These are phyloP conservation scores for Bombus terrestris DNA, from an alignment of 1,140 invertebrate species.

Conservation along the genomic window DNA sequence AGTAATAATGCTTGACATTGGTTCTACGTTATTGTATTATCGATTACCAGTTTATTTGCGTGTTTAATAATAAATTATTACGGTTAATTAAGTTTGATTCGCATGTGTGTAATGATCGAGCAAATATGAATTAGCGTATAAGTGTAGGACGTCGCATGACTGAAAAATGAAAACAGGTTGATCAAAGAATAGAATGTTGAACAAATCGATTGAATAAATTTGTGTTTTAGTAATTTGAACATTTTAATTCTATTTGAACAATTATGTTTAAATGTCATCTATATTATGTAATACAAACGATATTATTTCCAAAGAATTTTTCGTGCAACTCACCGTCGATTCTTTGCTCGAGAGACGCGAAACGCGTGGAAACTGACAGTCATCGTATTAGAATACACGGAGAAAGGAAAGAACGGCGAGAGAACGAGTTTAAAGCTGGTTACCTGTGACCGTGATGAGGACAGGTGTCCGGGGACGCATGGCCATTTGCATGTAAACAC, in stretches of 20 bases:
- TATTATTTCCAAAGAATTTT: background rate
- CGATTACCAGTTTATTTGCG: background rate
- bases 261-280: too few relatives aligned
- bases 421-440: constrained; percentile 37
- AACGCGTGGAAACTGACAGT: background rate
- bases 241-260: background rate
- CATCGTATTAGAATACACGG: background rate
- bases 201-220: background rate
- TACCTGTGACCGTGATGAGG: background rate
- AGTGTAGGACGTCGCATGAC: background rate
- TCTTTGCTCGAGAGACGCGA: background rate
- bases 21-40: background rate
- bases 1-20: background rate
- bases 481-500: constrained; percentile 39
- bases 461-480: constrained; percentile 35
- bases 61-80: background rate
- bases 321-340: background rate
- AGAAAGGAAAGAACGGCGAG: background rate
- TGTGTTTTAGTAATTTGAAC: background rate
- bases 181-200: background rate
- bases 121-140: background rate
- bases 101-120: background rate
- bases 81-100: background rate
- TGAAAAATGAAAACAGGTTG: background rate
- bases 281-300: background rate